Percentiles rank a stretch among this genome's conserved stretches.
Conservation (phyloP, 2,797 vertebrate genomes). For the Chiroxiphia lanceolata region DNA sequence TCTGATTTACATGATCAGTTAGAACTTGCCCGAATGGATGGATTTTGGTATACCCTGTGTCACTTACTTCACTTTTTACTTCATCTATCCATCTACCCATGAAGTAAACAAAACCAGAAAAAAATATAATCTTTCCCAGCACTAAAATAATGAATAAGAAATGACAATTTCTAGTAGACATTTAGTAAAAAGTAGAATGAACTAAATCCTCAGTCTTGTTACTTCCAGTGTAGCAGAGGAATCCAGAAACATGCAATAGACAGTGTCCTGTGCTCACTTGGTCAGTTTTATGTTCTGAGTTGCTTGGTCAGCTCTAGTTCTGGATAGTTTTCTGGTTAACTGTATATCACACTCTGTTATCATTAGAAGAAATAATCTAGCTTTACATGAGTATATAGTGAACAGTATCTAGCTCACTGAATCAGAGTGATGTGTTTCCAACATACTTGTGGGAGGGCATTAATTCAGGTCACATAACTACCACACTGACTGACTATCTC, state of each 20-base stretch:
- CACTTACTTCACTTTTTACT: neutral
- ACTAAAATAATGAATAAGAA: neutral
- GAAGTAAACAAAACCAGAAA: neutral
- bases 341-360: neutral
- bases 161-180: neutral
- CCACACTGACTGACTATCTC: neutral
- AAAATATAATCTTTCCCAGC: neutral
- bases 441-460: neutral
- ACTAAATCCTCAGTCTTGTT: neutral
- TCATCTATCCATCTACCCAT: neutral
- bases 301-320: neutral
- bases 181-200: neutral
- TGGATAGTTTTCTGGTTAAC: neutral
- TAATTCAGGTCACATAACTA: neutral
- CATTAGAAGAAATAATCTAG: neutral
- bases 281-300: neutral
- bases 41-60: neutral
- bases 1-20: neutral
- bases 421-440: neutral
- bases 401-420: neutral
- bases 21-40: neutral
- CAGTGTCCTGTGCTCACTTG: neutral
- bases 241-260: neutral
- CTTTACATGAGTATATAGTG: neutral
- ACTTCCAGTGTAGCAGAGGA: neutral